Evolutionary conservation across 2,797 vertebrate genomes (phyloP).

Genomic region (Erpetoichthys calabaricus): DNA sequence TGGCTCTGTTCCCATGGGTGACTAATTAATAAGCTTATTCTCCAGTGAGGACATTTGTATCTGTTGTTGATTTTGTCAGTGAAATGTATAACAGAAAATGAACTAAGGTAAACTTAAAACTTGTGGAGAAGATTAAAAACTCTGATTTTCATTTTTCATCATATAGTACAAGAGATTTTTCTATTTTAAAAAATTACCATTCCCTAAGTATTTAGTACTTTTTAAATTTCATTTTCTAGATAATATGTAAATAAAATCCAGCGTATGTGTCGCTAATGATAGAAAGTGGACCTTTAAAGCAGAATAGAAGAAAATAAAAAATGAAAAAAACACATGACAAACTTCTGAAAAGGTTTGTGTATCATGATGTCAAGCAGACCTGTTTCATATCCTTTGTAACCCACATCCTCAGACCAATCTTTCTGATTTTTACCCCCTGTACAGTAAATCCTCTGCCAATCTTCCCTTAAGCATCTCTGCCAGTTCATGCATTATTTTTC

Average conservation of each 20-base stretch:
- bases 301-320: too few relatives aligned
- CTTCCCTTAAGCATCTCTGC: slow-evolving; percentile 69
- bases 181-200: too few relatives aligned
- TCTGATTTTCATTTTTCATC: too few relatives aligned
- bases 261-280: too few relatives aligned
- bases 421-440: slow-evolving; percentile 58
- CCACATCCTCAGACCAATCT: slow-evolving; percentile 65
- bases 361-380: slow-evolving; percentile 67
- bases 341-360: slow-evolving; percentile 72
- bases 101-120: too few relatives aligned
- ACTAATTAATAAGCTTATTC: slow-evolving; percentile 70
- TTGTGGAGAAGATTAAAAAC: too few relatives aligned
- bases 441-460: slow-evolving; percentile 72
- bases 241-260: too few relatives aligned
- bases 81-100: slow-evolving; percentile 39
- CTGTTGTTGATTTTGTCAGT: slow-evolving; percentile 50
- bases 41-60: slow-evolving; percentile 50
- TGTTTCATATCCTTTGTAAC: slow-evolving; percentile 75
- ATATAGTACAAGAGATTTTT: too few relatives aligned
- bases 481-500: slow-evolving; percentile 52
- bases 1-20: slow-evolving; percentile 56
- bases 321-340: slow-evolving; percentile 51
- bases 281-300: too few relatives aligned
- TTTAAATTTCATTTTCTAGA: too few relatives aligned
- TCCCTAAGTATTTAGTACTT: too few relatives aligned